phyloP scores from a whole-genome alignment of 30 jellyfish, hydroid and myxozoan genomes.

The Sanderia malayensis region DNA sequence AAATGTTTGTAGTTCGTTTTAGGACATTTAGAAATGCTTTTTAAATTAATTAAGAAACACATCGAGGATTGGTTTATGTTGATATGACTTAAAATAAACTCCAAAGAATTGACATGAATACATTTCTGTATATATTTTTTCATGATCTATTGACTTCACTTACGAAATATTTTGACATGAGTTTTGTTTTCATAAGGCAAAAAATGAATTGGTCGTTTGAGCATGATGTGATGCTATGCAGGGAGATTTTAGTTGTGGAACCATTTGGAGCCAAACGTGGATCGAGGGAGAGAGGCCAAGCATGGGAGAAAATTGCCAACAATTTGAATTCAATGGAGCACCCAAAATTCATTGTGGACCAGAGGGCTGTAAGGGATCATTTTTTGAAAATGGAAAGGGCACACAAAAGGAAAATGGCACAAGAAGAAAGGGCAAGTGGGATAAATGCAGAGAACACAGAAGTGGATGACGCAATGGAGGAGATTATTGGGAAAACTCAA shows the following conservation, averaged over 20 bases:
- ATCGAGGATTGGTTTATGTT: neutral
- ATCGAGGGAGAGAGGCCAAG: constrained; percentile 9
- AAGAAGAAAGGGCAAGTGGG: constrained; percentile 17
- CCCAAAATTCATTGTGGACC: neutral
- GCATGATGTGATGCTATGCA: constrained; percentile 16
- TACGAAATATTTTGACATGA: neutral
- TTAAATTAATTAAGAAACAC: too few relatives aligned
- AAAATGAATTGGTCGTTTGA: neutral
- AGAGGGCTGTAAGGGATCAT: constrained; percentile 20
- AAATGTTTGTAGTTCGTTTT: neutral
- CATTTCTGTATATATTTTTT: neutral
- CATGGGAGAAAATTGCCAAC: constrained; percentile 4
- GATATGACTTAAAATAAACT: neutral
- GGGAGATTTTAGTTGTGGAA: constrained; percentile 13
- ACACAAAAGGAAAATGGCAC: constrained; percentile 1
- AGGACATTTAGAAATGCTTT: too few relatives aligned
- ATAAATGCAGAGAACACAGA: constrained; percentile 5
- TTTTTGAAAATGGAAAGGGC: constrained; percentile 4
- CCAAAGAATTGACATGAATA: neutral
- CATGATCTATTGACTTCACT: neutral
- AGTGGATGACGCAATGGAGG: constrained; percentile 12
- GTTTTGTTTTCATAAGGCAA: neutral
- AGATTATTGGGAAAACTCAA: neutral
- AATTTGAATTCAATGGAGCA: neutral
- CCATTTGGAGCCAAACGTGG: constrained; percentile 15